Base-by-base conservation (phyloP, 1,140 invertebrate species). In the Papilio glaucus region DNA sequence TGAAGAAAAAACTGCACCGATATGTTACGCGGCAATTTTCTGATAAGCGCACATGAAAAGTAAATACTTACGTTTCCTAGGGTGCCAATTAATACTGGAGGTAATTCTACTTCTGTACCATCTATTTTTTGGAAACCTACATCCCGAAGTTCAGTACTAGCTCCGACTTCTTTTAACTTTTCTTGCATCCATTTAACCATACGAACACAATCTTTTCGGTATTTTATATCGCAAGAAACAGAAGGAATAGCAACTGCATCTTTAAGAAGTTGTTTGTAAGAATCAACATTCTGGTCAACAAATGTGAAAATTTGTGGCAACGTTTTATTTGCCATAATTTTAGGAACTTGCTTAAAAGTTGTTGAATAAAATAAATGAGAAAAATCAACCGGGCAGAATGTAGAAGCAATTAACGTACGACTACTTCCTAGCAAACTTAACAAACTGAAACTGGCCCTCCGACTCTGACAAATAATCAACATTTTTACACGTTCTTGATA, bases 161-260 rank as follows among this genome's bases (percentile, higher is more conserved):
- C 95, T 9, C 98, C 98, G 39, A 99, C 93, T 57, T 94, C 94
- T 85, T 96, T 95, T 72, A 99, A 89, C 85, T 95, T 96, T 39
- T 94, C 91, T 69, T 95, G 95, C 29, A 95, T 95, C 97, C 97
- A 99, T 73, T 98, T 91, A 18, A 99, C 90, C 94, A 95, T 95
- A 62, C 89, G 89, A 42, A 94, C 87, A 73, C 94, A 94, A 73
- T 99, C 98, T 41, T 93, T 86, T 62, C 98, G 93, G 49, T 95
- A 94, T 74, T 98, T 96, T n/a, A 96, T 95, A 96, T 96, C 97
- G 86, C 97, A 96, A n/a, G 98, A 99, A 7, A 99, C 98, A 41
- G 98, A 99, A 84, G 97, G 96, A 83, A 99, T 99, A 3, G 96
- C 97, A 38, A 99, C 98, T 29, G 96, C 97, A 85, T 99, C 96